Conservation (phyloP, 1,140 invertebrate species). For the Heliconius hewitsoni region DNA sequence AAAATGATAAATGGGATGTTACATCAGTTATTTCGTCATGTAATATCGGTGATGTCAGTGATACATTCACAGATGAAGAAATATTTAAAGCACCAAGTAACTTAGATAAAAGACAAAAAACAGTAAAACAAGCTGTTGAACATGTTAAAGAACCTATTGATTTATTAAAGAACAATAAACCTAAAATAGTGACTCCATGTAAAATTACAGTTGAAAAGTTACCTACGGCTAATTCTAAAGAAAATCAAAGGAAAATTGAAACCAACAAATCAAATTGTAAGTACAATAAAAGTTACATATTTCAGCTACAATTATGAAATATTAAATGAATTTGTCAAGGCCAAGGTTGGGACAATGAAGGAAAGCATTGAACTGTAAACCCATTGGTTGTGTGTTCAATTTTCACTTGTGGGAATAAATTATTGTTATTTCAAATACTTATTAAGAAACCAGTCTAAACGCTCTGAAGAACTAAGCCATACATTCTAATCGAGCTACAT, state of each 20-base stretch:
- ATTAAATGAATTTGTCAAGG: no score
- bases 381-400: no score
- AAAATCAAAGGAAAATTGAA: slow-evolving; percentile 4
- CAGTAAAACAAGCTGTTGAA: slow-evolving; percentile 35
- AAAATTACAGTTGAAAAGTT: slow-evolving; percentile 42
- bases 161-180: slow-evolving; percentile 17
- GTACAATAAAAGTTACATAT: background rate
- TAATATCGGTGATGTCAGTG: slow-evolving; percentile 58
- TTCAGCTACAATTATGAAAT: background rate
- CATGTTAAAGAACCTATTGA: slow-evolving; percentile 21
- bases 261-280: background rate
- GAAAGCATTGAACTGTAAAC: no score
- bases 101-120: slow-evolving; percentile 33
- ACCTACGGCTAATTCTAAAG: slow-evolving; percentile 18
- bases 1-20: slow-evolving; percentile 65
- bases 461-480: no score
- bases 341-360: no score
- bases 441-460: no score
- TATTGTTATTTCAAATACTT: no score
- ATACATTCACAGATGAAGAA: slow-evolving; percentile 73
- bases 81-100: slow-evolving; percentile 49
- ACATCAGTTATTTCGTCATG: slow-evolving; percentile 58
- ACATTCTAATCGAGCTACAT: no score
- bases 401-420: no score
- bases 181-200: slow-evolving; percentile 28